These are phyloP conservation scores for Tenthredo notha DNA, from an alignment of 2,888 invertebrate species.

Conservation along the genomic window DNA sequence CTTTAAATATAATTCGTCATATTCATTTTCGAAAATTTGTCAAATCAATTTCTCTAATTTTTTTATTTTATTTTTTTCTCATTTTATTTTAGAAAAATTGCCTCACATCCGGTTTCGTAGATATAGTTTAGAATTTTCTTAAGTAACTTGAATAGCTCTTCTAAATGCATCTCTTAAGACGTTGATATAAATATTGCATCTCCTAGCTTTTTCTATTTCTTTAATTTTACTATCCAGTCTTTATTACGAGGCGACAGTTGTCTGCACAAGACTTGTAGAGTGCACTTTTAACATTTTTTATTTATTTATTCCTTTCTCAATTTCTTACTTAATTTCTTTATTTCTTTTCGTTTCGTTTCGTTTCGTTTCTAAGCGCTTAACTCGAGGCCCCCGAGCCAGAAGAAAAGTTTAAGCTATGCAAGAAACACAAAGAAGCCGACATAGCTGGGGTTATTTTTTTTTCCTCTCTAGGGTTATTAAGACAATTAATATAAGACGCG, in stretches of 20 bases:
- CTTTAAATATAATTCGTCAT: background rate
- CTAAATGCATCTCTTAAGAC: constrained; percentile 1
- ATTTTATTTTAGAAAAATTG: background rate
- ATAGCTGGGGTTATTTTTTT: background rate
- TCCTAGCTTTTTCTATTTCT: constrained; percentile 15
- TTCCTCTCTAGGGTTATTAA: constrained; percentile 3
- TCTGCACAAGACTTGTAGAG: constrained; percentile 20
- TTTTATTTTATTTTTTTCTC: background rate
- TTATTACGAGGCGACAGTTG: constrained; percentile 30
- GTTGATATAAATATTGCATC: constrained; percentile 31
- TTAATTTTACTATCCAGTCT: constrained; percentile 36
- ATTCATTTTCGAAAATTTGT: background rate
- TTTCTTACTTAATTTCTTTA: background rate
- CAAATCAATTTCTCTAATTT: background rate
- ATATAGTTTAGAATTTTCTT: background rate
- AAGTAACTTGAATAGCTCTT: background rate
- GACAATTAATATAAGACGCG: constrained; percentile 39
- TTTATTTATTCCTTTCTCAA: background rate
- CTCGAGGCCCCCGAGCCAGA: background rate
- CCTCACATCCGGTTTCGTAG: background rate
- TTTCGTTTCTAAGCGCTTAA: background rate
- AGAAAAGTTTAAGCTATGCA: background rate
- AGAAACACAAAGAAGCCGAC: constrained; percentile 36
- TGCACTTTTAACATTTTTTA: background rate
- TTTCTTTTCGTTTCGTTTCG: background rate